Conservation (phyloP, 1,140 invertebrate species). For the Aplysia californica region DNA sequence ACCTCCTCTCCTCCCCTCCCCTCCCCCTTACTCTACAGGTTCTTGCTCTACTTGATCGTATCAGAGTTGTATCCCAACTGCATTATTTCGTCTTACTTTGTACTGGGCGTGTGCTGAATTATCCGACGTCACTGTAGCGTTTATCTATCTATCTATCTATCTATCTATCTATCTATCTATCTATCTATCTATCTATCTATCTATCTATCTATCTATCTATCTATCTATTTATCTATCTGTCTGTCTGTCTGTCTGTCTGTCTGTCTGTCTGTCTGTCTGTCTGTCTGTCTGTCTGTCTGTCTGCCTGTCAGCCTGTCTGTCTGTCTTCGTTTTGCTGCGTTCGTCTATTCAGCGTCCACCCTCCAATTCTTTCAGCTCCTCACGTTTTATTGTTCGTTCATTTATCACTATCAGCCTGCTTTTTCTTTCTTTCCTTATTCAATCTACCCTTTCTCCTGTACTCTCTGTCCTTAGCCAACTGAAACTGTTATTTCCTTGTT, state of each 20-base stretch:
- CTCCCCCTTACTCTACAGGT: neutral
- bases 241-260: neutral
- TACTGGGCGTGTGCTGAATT: no score
- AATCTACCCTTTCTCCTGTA: no score
- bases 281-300: neutral
- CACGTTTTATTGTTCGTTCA: no score
- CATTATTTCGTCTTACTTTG: neutral
- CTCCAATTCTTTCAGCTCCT: no score
- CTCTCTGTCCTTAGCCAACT: no score
- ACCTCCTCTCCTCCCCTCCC: neutral
- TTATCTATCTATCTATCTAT: neutral
- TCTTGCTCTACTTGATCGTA: neutral
- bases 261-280: neutral
- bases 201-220: neutral
- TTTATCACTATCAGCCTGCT: no score
- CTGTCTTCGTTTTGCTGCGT: no score
- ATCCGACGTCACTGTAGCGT: no score
- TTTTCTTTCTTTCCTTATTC: no score
- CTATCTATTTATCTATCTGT: neutral
- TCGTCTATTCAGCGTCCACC: no score
- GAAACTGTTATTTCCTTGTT: no score
- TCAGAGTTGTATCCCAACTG: neutral
- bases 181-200: neutral
- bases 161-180: neutral
- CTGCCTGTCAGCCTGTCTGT: neutral